Conservation (phyloP, 1,140 invertebrate genomes). For the Drosophila tristis region DNA sequence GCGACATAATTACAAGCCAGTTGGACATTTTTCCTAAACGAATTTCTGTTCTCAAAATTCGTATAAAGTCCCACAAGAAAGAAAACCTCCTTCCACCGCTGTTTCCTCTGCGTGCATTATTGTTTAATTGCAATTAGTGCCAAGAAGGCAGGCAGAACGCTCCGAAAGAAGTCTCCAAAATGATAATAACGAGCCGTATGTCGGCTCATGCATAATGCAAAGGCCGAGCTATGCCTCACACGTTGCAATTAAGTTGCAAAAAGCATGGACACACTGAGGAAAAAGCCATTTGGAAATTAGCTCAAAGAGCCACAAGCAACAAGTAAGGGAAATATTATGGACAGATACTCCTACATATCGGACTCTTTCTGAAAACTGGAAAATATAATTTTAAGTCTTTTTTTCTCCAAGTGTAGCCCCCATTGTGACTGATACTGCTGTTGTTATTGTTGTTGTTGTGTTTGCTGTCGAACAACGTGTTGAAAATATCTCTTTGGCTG, state of each 20-base stretch:
- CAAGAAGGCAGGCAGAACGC: constrained; percentile 11
- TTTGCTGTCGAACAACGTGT: constrained; percentile 57
- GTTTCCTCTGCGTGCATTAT: constrained; percentile 39
- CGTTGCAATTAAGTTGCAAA: constrained; percentile 77
- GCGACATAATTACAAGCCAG: constrained; percentile 75
- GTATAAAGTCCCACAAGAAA: not conserved
- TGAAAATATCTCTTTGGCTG: constrained; percentile 70
- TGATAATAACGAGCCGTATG: constrained; percentile 64
- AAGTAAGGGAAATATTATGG: too few species aligned
- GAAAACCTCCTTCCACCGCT: not conserved
- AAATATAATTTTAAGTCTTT: not conserved
- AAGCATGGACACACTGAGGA: constrained; percentile 39
- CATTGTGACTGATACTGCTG: constrained; percentile 66
- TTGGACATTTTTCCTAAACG: constrained; percentile 71
- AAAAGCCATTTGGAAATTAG: not conserved
- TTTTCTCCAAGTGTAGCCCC: constrained; percentile 11
- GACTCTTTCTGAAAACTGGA: too few species aligned
- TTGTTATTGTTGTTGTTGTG: constrained; percentile 16
- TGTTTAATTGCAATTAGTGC: constrained; percentile 62
- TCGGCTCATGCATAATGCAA: constrained; percentile 75
- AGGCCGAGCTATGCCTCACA: constrained; percentile 43
- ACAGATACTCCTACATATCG: too few species aligned
- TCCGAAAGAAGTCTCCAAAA: constrained; percentile 23
- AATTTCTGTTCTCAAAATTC: constrained; percentile 44
- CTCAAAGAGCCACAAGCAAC: too few species aligned